Evolutionary conservation across 2,113 vertebrate genomes (phyloP).

Genomic region (Ploceus nigricollis): DNA sequence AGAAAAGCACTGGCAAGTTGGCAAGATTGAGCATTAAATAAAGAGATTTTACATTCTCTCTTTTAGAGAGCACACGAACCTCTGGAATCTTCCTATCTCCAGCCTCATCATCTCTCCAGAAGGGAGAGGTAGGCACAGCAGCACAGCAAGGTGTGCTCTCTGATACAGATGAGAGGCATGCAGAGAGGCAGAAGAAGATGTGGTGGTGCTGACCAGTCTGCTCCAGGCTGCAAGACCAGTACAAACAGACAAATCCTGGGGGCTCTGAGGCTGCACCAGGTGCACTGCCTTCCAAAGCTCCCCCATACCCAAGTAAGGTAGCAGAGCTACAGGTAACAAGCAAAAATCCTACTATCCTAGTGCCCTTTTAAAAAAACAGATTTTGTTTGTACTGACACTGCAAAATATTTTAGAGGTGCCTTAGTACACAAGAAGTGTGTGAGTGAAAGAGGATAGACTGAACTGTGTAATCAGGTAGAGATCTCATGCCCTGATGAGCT

Average conservation of each 20-base stretch:
- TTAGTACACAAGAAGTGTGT: rapidly evolving
- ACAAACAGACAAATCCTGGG: neutral
- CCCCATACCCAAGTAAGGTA: rapidly evolving
- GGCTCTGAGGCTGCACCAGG: neutral
- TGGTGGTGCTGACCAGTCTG: too few species aligned
- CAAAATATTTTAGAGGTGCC: neutral
- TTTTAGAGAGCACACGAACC: neutral
- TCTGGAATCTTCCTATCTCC: neutral
- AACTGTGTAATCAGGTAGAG: neutral
- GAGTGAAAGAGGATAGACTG: neutral
- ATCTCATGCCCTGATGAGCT: neutral
- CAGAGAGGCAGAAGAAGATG: neutral
- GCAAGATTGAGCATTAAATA: neutral
- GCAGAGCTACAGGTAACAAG: neutral
- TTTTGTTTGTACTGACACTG: neutral
- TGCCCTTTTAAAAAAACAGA: neutral
- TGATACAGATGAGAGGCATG: rapidly evolving
- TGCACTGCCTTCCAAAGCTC: neutral
- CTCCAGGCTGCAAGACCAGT: neutral
- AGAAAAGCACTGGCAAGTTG: neutral
- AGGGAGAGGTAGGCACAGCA: neutral
- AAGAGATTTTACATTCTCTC: too few species aligned
- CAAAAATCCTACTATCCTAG: neutral
- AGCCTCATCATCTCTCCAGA: neutral
- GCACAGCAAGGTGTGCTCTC: neutral